Base-by-base conservation (phyloP, 2,888 invertebrate genomes). In the Nowickia ferox region DNA sequence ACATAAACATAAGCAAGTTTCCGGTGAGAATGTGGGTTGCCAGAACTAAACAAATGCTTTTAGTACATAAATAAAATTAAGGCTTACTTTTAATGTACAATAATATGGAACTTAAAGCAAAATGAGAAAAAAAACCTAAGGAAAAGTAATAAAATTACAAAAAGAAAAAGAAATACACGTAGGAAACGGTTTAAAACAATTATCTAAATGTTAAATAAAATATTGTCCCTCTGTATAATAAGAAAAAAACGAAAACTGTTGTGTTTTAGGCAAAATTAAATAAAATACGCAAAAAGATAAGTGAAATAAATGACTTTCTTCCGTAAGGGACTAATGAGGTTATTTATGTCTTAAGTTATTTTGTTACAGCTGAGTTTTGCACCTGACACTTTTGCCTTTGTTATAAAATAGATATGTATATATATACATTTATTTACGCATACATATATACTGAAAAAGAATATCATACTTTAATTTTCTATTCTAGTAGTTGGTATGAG, bases 171-270 rank as follows among this genome's bases (percentile, higher is more conserved):
- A 61, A 71, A 48, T 53, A 57, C 81, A 81, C 84, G 68, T 69
- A 84, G 85, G 61, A 78, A 78, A 82, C 82, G 85, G 72, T 85
- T 85, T 85, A 85, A 85, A 85, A 85, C 85, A 85, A 85, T 85
- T 85, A 85, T 78, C 63, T 74, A 63, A 82, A 82, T 72, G 85
- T 78, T 85, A 82, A 82, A 74, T 85, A 82, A 82, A 63, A 78
- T 85, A 82, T 85, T 68, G 74, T 81, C 59, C 53, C 30, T 30
- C 30, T 5, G 30, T 30, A 30, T 30, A 30, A n/a, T 40, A 57
- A 61, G n/a, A n/a, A 61, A 84, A 68, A 69, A 82, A 74, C 72
- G 74, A 68, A 82, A 85, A 85, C 85, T 85, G 85, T 85, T 85
- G 85, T 78, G 82, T 85, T 85, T 74, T 82, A 78, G 74, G 55